Evolutionary conservation across 2,113 vertebrate species (phyloP), one percentile per base, ranked within the genome.

Genomic region (Vidua chalybeata): DNA sequence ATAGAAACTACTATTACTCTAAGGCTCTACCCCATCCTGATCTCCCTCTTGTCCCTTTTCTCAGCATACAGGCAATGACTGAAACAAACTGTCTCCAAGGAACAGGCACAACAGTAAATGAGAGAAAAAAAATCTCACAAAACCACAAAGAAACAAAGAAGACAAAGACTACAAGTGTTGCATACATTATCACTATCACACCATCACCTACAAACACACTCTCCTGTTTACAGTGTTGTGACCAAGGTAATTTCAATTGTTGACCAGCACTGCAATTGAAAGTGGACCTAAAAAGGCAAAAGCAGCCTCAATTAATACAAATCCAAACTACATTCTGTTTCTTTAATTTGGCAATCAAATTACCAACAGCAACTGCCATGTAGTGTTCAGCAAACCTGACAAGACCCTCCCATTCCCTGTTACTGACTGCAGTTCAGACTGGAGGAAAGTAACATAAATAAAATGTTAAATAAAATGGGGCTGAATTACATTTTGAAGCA

Each of bases 121-220:
- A 28, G 21, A 31, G 18, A 30, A 35, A 58, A 58, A 62, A 39
- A 43, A 31, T 1, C 24, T 28, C 31, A 33, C 16, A 39, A 56
- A 51, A n/a, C 5, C 61, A 61, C 17, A 49, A 67, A 62, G 12
- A 89, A 77, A 80, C 6, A 62, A 69, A 23, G 11, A 59, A 79
- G 45, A 75, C 46, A 76, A 83, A 88, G 62, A 56, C 17, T 9
- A 7, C 3, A 9, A 30, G 30, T 7, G 13, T 45, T 58, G 37
- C 51, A 19, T 8, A 6, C 0, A 0, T 24, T 63, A 46, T 18
- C 78, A 33, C 18, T 43, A 18, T 14, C 4, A 2, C 39, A 31
- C n/a, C 71, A 15, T 9, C 6, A 3, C 45, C 54, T 68, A 83
- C 33, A 90, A 67, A 87, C 13, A 67, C 2, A 46, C 37, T 7